Percentiles rank a stretch among this genome's conserved stretches.
Evolutionary conservation across 2,797 vertebrate species (phyloP).

Genomic region (Pempheris klunzingeri): DNA sequence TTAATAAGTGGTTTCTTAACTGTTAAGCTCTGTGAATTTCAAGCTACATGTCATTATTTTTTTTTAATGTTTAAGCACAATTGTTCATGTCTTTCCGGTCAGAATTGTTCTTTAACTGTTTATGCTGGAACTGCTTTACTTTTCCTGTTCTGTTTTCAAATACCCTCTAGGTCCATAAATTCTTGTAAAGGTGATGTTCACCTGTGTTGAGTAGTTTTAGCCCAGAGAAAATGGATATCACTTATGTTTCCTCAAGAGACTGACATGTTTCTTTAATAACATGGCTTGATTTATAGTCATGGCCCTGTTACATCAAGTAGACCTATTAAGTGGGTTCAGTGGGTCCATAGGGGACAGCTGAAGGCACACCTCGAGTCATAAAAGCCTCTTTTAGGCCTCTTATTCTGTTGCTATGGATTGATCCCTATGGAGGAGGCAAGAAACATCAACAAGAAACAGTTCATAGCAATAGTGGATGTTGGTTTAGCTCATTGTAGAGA

Average conservation of each 20-base stretch:
- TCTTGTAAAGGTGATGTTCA: background rate
- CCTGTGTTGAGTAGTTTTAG: conserved; percentile 4
- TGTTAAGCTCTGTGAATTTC: background rate
- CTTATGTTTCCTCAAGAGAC: conserved; percentile 33
- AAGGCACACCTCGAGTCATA: conserved; percentile 67
- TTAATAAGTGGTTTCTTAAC: background rate
- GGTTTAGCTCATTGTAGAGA: background rate
- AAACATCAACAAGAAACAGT: conserved; percentile 15
- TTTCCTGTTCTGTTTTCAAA: background rate
- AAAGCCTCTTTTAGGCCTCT: conserved; percentile 51
- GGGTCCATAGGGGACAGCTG: conserved; percentile 40
- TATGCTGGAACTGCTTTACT: background rate
- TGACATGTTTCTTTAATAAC: conserved; percentile 62
- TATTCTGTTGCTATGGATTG: conserved; percentile 33
- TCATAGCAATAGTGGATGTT: background rate
- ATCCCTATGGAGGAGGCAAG: conserved; percentile 12
- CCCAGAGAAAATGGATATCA: conserved; percentile 33
- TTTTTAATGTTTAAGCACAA: background rate
- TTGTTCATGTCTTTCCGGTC: background rate
- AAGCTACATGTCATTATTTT: background rate
- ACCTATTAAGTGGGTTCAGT: conserved; percentile 57
- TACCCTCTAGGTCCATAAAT: background rate
- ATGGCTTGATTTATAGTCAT: conserved; percentile 60
- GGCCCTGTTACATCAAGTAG: conserved; percentile 42
- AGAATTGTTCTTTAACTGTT: background rate